A percentile compares a stretch with the other conserved stretches of the same genome.
Evolutionary conservation across 1,140 invertebrate species (phyloP).

Genomic region (Drosophila lowei): DNA sequence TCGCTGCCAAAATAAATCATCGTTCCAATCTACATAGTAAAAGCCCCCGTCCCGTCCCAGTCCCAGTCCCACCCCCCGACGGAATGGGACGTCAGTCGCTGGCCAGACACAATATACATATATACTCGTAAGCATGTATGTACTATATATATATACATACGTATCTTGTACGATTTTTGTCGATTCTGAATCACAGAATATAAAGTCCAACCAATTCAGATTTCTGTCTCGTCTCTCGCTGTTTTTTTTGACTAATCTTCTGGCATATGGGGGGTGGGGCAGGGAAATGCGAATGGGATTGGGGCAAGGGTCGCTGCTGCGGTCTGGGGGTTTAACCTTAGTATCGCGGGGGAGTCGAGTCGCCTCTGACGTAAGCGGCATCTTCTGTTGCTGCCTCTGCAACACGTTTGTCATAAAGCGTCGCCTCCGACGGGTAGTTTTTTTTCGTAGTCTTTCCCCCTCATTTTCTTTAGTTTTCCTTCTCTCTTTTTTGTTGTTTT

Average conservation of each 20-base stretch:
- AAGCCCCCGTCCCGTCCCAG: too few relatives aligned
- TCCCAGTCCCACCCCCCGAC: conserved; percentile 9
- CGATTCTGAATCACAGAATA: conserved; percentile 47
- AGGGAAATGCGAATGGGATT: conserved; percentile 2
- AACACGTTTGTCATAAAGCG: conserved; percentile 41
- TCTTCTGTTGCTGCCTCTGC: conserved; percentile 7
- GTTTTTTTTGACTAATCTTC: conserved; percentile 35
- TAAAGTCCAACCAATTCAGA: conserved; percentile 41
- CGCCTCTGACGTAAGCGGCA: conserved; percentile 58
- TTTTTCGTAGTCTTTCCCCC: conserved; percentile 14
- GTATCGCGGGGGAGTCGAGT: neutral
- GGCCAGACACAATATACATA: conserved; percentile 67
- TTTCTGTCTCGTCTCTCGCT: conserved; percentile 7
- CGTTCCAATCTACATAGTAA: conserved; percentile 55
- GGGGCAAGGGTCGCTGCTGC: conserved; percentile 21
- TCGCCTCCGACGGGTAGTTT: conserved; percentile 15
- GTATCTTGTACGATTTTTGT: conserved; percentile 1
- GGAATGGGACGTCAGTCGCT: conserved; percentile 42
- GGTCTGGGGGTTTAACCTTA: conserved; percentile 23
- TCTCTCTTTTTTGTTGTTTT: conserved; percentile 18
- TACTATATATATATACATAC: conserved; percentile 1
- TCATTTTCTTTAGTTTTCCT: conserved; percentile 26
- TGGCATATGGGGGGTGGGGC: neutral
- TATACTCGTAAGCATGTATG: too few relatives aligned
- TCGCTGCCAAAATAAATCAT: conserved; percentile 77